phyloP scores from a whole-genome alignment of 2,888 invertebrate genomes.

The Endotricha flammealis region DNA sequence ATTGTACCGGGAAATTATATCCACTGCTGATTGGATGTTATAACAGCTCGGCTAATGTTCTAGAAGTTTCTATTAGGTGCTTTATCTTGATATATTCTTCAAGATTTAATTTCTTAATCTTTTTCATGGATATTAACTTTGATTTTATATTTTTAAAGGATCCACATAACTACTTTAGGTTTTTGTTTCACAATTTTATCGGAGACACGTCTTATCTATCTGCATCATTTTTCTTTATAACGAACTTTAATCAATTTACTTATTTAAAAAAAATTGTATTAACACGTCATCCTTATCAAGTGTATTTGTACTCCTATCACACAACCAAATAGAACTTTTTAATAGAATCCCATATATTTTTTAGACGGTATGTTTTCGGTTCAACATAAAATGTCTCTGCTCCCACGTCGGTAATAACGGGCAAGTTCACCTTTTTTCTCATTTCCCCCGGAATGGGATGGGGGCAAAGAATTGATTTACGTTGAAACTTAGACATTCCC shows the following conservation, averaged over 20 bases:
- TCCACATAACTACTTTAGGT: too few relatives aligned
- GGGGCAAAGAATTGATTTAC: slow-evolving; percentile 24
- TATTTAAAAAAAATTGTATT: too few relatives aligned
- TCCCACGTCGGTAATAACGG: slow-evolving; percentile 23
- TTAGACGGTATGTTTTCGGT: slow-evolving; percentile 2
- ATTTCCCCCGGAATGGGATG: slow-evolving; percentile 10
- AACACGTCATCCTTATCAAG: too few relatives aligned
- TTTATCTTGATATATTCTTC: background rate
- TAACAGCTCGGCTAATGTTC: background rate
- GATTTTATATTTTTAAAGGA: too few relatives aligned
- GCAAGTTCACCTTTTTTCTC: slow-evolving; percentile 14
- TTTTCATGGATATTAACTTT: too few relatives aligned
- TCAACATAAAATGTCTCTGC: slow-evolving; percentile 12
- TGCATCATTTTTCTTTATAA: too few relatives aligned
- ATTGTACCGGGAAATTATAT: background rate
- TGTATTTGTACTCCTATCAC: too few relatives aligned
- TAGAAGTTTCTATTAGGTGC: background rate
- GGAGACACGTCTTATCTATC: too few relatives aligned
- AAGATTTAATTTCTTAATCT: background rate
- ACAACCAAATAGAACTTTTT: slow-evolving; percentile 2
- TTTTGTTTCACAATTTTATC: too few relatives aligned
- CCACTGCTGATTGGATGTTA: background rate
- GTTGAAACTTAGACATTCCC: slow-evolving; percentile 20
- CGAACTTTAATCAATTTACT: too few relatives aligned
- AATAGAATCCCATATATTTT: slow-evolving; percentile 14